Base-by-base conservation (phyloP, 2,113 vertebrate genomes). In the Lepisosteus osseus region DNA sequence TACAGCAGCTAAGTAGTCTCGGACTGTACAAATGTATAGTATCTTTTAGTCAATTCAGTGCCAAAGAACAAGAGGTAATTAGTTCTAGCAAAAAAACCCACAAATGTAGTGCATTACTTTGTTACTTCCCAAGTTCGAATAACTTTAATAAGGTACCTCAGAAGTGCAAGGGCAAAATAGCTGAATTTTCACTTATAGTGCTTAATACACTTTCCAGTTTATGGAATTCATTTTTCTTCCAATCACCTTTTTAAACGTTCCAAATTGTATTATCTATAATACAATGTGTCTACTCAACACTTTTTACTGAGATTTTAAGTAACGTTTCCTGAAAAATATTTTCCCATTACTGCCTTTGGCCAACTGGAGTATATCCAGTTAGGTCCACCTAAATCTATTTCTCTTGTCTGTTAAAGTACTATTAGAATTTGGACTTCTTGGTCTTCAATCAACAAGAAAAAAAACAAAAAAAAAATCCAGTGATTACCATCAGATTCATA, bases 41-140 rank as follows among this genome's bases (percentile, higher is more conserved):
- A 69, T 17, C 45, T 29, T 2, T 59, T 59, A 4, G 40, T 57
- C 44, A 51, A 9, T 69, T 69, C 15, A 61, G 59, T 55, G 72
- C 61, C 64, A 40, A 41, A 65, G 72, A 85, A 79, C 61, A 41
- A 79, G 78, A 88, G 77, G 84, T 80, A 74, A 84, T 77, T 74
- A 83, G 71, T 74, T 79, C 17, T 54, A 65, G 29, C 67, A 56
- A 57, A 54, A 17, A 69, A 55, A 54, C 17, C 47, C 7, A 40
- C 67, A 41, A 40, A 55, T 44, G 67, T 69, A 69, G 54, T 68
- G 66, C 29, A 68, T 55, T 4, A 29, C 17, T 40, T 54, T 57
- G 17, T 67, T 54, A 14, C 8, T 54, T 8, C n/a, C 12, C 64
- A 68, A 17, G 66, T 54, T n/a, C 29, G 1, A 29, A 29, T 29